These are phyloP conservation scores for Drosophila ironensis DNA, from an alignment of 1,140 invertebrate species.

Conservation along the genomic window DNA sequence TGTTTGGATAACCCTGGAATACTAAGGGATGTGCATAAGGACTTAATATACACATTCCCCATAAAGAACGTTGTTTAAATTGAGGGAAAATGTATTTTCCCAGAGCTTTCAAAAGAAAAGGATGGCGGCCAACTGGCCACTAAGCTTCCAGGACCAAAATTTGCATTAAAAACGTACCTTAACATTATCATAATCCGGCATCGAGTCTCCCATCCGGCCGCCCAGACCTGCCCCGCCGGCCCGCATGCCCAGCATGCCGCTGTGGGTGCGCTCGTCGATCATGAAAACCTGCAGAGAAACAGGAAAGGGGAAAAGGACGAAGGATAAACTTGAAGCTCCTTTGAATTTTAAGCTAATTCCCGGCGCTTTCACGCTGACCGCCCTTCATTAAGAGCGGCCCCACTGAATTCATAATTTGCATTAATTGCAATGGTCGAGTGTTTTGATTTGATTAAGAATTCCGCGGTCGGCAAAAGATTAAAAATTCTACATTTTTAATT, in stretches of 20 bases:
- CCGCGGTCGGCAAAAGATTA: background rate
- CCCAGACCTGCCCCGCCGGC: constrained; percentile 66
- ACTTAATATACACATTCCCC: too few species aligned
- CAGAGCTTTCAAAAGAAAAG: constrained; percentile 47
- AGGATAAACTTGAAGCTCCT: background rate
- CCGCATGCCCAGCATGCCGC: constrained; percentile 69
- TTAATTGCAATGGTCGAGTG: background rate
- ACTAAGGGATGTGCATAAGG: too few species aligned
- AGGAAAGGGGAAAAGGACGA: background rate
- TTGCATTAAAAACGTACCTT: constrained; percentile 83
- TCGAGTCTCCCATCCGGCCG: constrained; percentile 80
- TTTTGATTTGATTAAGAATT: background rate
- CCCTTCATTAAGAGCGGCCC: background rate
- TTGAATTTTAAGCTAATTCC: constrained; percentile 1
- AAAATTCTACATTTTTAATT: background rate
- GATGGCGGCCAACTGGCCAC: too few species aligned
- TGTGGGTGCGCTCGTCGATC: constrained; percentile 81
- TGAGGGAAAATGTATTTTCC: too few species aligned
- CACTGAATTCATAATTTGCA: constrained; percentile 6
- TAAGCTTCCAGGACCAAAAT: too few species aligned
- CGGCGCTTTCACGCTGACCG: background rate
- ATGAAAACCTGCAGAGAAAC: constrained; percentile 68
- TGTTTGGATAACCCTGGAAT: too few species aligned
- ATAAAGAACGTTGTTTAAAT: too few species aligned
- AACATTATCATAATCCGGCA: constrained; percentile 84